Base-by-base conservation (phyloP, 2,113 vertebrate species). In the Rhadina sibilatrix region DNA sequence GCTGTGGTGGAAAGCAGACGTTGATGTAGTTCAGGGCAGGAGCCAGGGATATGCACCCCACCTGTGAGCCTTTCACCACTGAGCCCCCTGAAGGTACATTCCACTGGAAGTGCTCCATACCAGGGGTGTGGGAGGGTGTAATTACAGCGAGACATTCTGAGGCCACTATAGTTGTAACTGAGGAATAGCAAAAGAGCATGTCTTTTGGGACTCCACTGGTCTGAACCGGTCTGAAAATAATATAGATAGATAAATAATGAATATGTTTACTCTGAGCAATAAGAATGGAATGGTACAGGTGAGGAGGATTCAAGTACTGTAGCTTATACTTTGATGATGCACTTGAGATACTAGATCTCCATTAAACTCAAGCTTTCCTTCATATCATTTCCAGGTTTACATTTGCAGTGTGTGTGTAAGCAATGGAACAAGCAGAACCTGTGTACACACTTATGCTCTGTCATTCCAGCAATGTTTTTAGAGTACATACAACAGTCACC, bases 31-130 rank as follows among this genome's bases (percentile, higher is more conserved):
- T 74, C 21, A 33, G 28, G 33, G 61, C 50, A 75, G 54, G 46
- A 82, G 16, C 28, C 40, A 5, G 40, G 28, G 10, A 40, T 0
- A 0, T 15, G 60, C 11, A 25, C 5, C 17, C 28, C 31, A 5
- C 2, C 0, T 0, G 1, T 6, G 30, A 59, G 9, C 33, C 10
- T 30, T 60, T 76, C 38, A 6, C 15, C 49, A 12, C 5, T 4
- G 38, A 42, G 13, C 21, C 35, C 24, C 10, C 28, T 30, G 31
- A 42, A 44, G 60, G 11, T 6, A 1, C 4, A 2, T 38, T 38
- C 52, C 50, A 5, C 15, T 8, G 21, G 30, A 25, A 2, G 10
- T 52, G 33, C 46, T 66, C 4, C 0, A 0, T 38, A 23, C 30
- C 44, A 23, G 31, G 2, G 33, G 2, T 1, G 2, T 25, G 44